Evolutionary conservation across 2,113 vertebrate species (phyloP), one percentile per base, ranked within the genome.

Genomic region (Phaethornis superciliosus): DNA sequence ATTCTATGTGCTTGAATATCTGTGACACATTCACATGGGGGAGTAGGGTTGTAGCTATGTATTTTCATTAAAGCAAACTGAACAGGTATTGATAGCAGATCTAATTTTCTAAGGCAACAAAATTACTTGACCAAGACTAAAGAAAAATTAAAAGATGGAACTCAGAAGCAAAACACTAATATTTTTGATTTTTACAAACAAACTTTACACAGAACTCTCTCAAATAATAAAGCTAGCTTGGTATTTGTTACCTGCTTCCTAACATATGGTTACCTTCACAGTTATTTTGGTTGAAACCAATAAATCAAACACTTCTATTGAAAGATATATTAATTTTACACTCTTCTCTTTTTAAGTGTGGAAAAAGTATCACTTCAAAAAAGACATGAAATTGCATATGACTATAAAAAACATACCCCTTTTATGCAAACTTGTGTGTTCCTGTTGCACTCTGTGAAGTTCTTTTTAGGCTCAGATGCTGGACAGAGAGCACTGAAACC

Each of bases 351-450:
- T n/a, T 7, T 11, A 67, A 49, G n/a, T 15, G 85, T 0, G 24
- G 59, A 85, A 80, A 82, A 9, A 1, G 0, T 0, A 65, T 17
- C 7, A 10, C 42, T 40, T 46, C 21, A 37, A 64, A 20, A 21
- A 54, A 54, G 12, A n/a, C 16, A 22, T 40, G 42, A 42, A 44
- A 55, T 15, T 80, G 24, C 14, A 2, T 2, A 6, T 4, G 26
- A 49, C 6, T 52, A 44, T 32, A 75, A 68, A 86, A 15, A 42
- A 58, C 97, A 90, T 96, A 99, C 99, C 98, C 99, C 99, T 18
- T 97, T 99, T 79, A 99, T 96, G 98, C 99, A 99, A 87, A 99
- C 99, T 99, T 99, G 99, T 1, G 99, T 99, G 5, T 98, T 97
- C 71, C 97, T 89, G 80, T 99, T 98, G 96, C 99, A 99, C 35